Percentiles rank a stretch among this genome's conserved stretches.
Conservation (phyloP, 2,888 invertebrate species). For the Melanostoma mellinum region DNA sequence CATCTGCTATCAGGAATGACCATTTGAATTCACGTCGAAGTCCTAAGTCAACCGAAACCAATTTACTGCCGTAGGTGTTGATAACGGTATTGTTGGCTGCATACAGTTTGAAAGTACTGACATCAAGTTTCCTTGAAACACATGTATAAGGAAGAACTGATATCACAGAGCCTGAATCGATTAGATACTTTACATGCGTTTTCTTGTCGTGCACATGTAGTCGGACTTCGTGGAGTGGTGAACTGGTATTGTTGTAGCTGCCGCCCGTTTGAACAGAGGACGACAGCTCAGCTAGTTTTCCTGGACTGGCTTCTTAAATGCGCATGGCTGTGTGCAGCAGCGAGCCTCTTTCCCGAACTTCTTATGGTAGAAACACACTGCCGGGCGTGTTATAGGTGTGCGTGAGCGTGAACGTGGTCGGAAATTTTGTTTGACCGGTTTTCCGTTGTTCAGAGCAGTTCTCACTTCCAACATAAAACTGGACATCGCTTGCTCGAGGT, state of each 20-base stretch:
- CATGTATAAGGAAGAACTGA: slow-evolving; percentile 1
- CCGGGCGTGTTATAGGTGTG: not conserved
- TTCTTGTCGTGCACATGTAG: slow-evolving; percentile 8
- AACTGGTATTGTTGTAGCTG: not conserved
- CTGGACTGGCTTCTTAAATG: not conserved
- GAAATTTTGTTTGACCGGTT: too few species aligned
- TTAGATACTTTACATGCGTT: slow-evolving; percentile 10
- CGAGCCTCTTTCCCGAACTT: slow-evolving; percentile 4
- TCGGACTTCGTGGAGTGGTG: not conserved
- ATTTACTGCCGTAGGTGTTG: too few species aligned
- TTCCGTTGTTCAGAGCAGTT: too few species aligned
- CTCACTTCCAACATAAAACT: too few species aligned
- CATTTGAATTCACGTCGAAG: too few species aligned
- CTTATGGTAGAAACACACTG: slow-evolving; percentile 7
- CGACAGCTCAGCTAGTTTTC: slow-evolving; percentile 6
- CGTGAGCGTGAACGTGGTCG: not conserved
- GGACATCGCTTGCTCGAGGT: too few species aligned
- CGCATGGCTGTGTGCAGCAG: slow-evolving; percentile 12
- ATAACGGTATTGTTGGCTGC: slow-evolving; percentile 3
- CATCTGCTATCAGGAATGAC: too few species aligned
- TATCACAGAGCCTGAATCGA: not conserved
- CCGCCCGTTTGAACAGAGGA: not conserved
- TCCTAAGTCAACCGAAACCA: too few species aligned
- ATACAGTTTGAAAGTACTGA: slow-evolving; percentile 1
- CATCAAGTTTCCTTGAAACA: not conserved